phyloP scores from a whole-genome alignment of 2,888 invertebrate genomes.

The Zootermopsis nevadensis region DNA sequence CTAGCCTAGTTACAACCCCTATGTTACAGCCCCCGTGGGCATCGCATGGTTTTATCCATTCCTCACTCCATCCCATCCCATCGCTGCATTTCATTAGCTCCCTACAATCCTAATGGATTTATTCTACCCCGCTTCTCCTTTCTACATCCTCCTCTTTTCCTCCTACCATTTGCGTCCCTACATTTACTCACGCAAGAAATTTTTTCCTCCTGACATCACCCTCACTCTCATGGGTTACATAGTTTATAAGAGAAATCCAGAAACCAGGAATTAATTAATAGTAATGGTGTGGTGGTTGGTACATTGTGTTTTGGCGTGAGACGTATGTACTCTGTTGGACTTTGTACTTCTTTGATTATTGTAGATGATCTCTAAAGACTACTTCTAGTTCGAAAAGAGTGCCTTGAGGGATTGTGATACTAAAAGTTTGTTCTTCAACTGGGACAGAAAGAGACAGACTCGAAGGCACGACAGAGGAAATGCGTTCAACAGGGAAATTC shows the following conservation, averaged over 20 bases:
- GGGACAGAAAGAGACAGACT: background rate
- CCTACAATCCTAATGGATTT: conserved; percentile 30
- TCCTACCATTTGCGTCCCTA: background rate
- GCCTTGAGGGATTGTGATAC: background rate
- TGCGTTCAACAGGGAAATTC: no score
- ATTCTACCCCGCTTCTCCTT: conserved; percentile 3
- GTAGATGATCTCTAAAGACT: background rate
- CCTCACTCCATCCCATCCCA: background rate
- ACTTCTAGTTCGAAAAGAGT: background rate
- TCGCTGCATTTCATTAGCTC: conserved; percentile 32
- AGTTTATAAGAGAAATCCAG: background rate
- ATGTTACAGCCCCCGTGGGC: background rate
- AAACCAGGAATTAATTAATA: background rate
- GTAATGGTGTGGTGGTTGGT: background rate
- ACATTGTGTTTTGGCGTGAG: background rate
- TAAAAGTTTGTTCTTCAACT: background rate
- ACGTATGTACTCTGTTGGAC: no score
- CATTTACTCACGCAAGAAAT: background rate
- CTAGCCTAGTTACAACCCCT: background rate
- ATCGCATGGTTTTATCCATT: background rate
- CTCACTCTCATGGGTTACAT: background rate
- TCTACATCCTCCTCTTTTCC: background rate
- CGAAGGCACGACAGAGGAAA: background rate
- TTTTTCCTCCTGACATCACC: background rate
- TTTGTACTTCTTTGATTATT: background rate